Conservation (phyloP, 1,140 invertebrate genomes). For the Metopolophium dirhodum region DNA sequence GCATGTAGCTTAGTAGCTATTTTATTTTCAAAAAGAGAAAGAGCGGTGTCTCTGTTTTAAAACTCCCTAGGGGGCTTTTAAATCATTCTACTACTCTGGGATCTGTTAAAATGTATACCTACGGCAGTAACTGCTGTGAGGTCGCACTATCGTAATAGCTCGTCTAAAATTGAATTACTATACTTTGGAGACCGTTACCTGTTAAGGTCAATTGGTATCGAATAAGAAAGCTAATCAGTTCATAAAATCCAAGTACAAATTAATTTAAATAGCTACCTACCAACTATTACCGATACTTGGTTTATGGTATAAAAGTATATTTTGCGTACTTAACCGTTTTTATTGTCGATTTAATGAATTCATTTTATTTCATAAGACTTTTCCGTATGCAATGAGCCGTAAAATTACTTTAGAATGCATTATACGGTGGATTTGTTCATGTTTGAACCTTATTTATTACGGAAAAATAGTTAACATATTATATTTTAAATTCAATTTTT, state of each 20-base stretch:
- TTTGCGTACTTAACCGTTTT: background rate
- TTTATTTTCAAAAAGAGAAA: background rate
- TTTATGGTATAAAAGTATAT: background rate
- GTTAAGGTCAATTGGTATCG: background rate
- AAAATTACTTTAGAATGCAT: background rate
- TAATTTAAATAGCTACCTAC: background rate
- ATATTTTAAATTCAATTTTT: too few species aligned
- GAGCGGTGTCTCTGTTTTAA: background rate
- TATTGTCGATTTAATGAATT: background rate
- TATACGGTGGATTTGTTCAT: background rate
- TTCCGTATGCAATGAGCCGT: background rate
- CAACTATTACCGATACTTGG: background rate
- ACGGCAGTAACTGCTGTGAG: background rate
- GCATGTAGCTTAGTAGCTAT: background rate
- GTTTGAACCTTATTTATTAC: background rate
- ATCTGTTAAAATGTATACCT: background rate
- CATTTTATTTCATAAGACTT: background rate
- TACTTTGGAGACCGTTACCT: background rate
- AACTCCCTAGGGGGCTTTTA: background rate
- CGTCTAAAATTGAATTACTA: background rate
- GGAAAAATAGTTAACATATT: background rate
- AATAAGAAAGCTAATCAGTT: background rate
- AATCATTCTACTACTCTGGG: background rate
- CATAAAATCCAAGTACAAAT: background rate
- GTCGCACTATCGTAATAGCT: background rate